Evolutionary conservation across 2,113 vertebrate genomes (phyloP).

Genomic region (Cynocephalus volans): DNA sequence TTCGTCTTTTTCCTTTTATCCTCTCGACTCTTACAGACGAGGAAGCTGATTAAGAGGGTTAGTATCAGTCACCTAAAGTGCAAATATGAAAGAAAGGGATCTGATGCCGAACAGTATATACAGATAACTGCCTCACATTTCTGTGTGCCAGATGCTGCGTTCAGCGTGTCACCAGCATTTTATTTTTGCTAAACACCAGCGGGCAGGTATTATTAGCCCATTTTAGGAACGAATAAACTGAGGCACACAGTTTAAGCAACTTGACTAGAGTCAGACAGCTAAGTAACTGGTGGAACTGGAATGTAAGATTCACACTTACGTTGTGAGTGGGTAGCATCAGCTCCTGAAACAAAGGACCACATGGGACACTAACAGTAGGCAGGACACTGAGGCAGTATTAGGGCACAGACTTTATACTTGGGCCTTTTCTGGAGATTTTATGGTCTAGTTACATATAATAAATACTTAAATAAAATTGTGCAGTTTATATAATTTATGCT

Average conservation of each 20-base stretch:
- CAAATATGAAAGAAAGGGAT: neutral
- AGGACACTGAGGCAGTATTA: neutral
- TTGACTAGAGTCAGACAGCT: neutral
- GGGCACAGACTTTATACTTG: neutral
- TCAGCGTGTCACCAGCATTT: neutral
- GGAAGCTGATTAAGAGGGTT: neutral
- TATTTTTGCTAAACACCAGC: neutral
- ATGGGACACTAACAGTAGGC: neutral
- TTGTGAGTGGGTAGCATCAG: neutral
- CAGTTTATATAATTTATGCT: neutral
- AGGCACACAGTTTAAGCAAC: neutral
- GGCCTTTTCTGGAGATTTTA: slow-evolving; percentile 7
- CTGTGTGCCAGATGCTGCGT: neutral
- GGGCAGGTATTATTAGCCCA: neutral
- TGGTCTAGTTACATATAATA: neutral
- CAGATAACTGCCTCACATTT: neutral
- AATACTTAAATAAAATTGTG: neutral
- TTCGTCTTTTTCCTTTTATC: neutral
- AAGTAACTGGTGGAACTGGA: neutral
- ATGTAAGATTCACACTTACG: neutral
- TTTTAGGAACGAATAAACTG: slow-evolving; percentile 29
- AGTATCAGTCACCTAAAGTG: neutral
- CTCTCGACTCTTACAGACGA: neutral
- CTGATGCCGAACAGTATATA: neutral
- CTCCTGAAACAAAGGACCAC: slow-evolving; percentile 68